phyloP scores from a whole-genome alignment of 2,113 vertebrate genomes.

The Otolemur garnettii region DNA sequence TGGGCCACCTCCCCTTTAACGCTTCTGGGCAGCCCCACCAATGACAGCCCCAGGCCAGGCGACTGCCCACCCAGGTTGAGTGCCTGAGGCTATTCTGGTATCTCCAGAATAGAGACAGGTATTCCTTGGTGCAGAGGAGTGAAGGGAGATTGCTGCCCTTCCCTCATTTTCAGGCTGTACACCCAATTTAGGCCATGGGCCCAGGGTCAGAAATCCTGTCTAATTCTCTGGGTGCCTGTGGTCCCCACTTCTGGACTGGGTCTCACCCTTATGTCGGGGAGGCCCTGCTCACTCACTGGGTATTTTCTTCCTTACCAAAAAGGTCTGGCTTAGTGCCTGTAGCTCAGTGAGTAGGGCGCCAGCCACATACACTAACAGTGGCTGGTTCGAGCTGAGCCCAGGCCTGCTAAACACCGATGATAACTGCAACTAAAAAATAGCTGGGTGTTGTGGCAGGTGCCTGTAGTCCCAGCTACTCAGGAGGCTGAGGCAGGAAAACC shows the following conservation, averaged over 20 bases:
- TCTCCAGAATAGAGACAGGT: neutral
- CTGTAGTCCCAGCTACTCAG: too few species aligned
- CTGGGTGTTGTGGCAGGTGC: too few species aligned
- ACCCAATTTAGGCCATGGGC: neutral
- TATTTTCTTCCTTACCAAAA: neutral
- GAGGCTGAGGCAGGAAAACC: too few species aligned
- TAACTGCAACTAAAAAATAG: too few species aligned
- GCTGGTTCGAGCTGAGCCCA: too few species aligned
- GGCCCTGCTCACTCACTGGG: neutral
- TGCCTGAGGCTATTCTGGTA: neutral
- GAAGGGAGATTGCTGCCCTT: neutral
- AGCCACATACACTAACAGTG: too few species aligned
- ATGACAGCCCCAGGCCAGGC: conserved; percentile 1
- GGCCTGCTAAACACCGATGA: too few species aligned
- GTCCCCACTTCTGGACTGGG: neutral
- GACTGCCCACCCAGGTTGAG: neutral
- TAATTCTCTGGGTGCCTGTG: neutral
- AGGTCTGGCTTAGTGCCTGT: too few species aligned
- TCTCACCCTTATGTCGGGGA: fast-evolving
- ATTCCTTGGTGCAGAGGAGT: neutral
- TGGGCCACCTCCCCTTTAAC: conserved; percentile 82
- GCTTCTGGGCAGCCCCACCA: neutral
- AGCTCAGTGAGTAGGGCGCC: too few species aligned
- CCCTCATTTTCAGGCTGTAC: neutral
- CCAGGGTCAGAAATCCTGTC: too few species aligned